Conservation (phyloP, 2,113 vertebrate species). For the Daboia siamensis region DNA sequence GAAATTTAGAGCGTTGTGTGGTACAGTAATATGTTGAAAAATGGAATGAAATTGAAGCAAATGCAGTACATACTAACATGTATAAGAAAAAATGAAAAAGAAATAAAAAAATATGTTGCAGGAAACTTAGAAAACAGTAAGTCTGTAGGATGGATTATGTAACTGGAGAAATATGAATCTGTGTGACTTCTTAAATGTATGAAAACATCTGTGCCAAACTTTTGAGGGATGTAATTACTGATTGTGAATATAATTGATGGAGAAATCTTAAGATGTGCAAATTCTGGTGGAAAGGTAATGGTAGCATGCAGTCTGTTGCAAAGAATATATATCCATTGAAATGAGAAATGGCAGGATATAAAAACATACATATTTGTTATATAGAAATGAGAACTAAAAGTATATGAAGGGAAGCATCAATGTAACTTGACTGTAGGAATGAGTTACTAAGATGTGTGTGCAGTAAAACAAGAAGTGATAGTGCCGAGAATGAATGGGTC, state of each 20-base stretch:
- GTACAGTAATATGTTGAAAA: background rate
- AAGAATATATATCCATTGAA: background rate
- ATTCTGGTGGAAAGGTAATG: background rate
- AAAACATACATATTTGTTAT: background rate
- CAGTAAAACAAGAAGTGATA: background rate
- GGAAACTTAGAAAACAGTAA: background rate
- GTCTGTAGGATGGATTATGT: background rate
- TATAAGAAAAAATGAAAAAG: background rate
- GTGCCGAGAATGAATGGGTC: background rate
- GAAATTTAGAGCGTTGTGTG: background rate
- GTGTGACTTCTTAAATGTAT: background rate
- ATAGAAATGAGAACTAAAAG: background rate
- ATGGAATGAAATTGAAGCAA: background rate
- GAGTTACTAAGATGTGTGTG: background rate
- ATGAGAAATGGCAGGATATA: background rate
- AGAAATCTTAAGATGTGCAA: background rate
- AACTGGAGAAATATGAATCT: background rate
- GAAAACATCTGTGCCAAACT: background rate
- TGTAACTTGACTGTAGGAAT: background rate
- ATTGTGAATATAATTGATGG: background rate
- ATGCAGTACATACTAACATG: background rate
- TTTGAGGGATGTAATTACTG: background rate
- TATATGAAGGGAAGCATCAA: background rate
- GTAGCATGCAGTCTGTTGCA: background rate
- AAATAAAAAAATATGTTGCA: background rate